Conservation (phyloP, 2,113 vertebrate species). For the Stercorarius parasiticus region DNA sequence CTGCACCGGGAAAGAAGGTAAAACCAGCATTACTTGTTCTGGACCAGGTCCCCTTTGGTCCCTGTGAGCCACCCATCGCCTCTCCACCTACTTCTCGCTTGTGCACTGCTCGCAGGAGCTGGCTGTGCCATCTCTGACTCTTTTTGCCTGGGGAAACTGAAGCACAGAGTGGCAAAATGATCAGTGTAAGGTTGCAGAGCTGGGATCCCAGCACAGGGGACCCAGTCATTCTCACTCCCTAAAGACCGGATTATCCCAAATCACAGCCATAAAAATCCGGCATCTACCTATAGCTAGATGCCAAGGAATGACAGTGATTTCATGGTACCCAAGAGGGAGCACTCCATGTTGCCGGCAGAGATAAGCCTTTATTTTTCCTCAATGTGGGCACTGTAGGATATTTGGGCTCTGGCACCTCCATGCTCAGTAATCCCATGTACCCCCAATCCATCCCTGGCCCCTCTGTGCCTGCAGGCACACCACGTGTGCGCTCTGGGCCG, state of each 20-base stretch:
- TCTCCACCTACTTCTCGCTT: too few species aligned
- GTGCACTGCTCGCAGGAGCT: neutral
- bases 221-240: neutral
- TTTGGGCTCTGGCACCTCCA: neutral
- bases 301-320: neutral
- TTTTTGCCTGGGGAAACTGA: neutral
- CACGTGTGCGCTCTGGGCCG: fast-evolving
- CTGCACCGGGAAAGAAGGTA: neutral
- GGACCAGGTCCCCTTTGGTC: neutral
- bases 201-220: neutral
- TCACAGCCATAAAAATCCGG: neutral
- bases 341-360: fast-evolving
- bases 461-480: fast-evolving
- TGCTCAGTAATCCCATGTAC: fast-evolving
- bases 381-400: fast-evolving
- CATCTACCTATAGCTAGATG: neutral
- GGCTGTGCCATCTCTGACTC: neutral
- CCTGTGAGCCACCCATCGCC: neutral
- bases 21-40: neutral
- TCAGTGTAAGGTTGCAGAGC: neutral
- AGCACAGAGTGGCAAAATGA: neutral
- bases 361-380: neutral
- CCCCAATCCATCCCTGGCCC: fast-evolving
- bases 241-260: neutral
- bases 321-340: fast-evolving